phyloP scores from a whole-genome alignment of 2,888 invertebrate genomes.

The Tinea pellionella region DNA sequence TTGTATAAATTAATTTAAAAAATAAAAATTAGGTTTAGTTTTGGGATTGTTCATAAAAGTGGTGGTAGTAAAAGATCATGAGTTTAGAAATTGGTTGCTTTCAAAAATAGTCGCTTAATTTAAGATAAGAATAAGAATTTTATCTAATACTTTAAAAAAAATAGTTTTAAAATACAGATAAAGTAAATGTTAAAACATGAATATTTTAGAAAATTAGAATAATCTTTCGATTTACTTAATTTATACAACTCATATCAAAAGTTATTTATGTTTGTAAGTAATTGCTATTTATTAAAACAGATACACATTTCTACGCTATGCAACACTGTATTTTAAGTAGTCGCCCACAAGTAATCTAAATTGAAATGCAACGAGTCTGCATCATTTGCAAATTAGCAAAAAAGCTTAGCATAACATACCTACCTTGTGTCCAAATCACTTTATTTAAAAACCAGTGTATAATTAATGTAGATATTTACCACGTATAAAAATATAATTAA shows the following conservation, averaged over 20 bases:
- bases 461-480: no score
- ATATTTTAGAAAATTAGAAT: background rate
- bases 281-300: background rate
- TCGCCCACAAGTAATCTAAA: background rate
- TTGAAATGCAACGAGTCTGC: background rate
- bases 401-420: background rate
- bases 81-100: no score
- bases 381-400: background rate
- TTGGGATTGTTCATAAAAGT: no score
- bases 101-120: no score
- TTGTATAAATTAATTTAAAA: no score
- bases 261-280: constrained; percentile 2
- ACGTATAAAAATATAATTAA: no score
- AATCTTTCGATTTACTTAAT: constrained; percentile 1
- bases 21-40: no score
- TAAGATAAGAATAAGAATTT: no score
- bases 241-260: background rate
- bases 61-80: no score
- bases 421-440: background rate
- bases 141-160: no score
- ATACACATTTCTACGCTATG: constrained; percentile 4
- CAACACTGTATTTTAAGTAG: constrained; percentile 1
- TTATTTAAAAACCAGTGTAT: background rate
- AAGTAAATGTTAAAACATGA: no score
- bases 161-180: no score